Percentiles rank a stretch among this genome's conserved stretches.
Evolutionary conservation across 2,888 invertebrate species (phyloP).

Genomic region (Gandaritis pyraliata): DNA sequence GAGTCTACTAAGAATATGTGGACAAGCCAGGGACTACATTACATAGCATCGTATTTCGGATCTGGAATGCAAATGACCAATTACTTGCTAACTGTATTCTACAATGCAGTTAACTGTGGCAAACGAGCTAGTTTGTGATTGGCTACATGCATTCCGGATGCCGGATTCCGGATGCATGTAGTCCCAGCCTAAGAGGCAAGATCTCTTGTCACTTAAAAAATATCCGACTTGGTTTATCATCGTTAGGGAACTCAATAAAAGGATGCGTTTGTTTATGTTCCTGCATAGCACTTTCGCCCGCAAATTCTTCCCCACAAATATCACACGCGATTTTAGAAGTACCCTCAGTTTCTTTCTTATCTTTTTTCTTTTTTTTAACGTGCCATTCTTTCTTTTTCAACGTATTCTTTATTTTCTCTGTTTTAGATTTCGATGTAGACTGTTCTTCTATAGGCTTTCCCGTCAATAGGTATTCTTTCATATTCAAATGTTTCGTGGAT

Average conservation of each 20-base stretch:
- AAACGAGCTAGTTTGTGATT: too few relatives aligned
- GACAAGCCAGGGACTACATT: too few relatives aligned
- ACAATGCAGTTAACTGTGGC: too few relatives aligned
- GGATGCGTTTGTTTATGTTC: conserved; percentile 78
- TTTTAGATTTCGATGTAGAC: conserved; percentile 50
- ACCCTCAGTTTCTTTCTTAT: conserved; percentile 23
- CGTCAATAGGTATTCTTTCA: conserved; percentile 70
- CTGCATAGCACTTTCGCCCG: conserved; percentile 65
- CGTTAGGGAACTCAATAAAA: conserved; percentile 78
- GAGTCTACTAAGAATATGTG: too few relatives aligned
- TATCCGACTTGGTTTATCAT: conserved; percentile 78
- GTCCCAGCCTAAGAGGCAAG: conserved; percentile 44
- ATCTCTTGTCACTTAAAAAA: conserved; percentile 70
- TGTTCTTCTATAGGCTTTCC: conserved; percentile 62
- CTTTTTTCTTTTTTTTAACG: conserved; percentile 56
- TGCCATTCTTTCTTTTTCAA: conserved; percentile 52
- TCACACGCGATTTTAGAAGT: conserved; percentile 60
- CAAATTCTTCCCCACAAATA: conserved; percentile 74
- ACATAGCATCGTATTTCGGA: too few relatives aligned
- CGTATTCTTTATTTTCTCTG: conserved; percentile 47
- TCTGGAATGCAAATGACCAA: too few relatives aligned
- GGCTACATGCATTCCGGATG: too few relatives aligned
- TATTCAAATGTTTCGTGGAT: conserved; percentile 71
- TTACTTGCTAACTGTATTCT: too few relatives aligned
- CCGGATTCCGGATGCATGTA: too few relatives aligned